Percentiles rank a stretch among this genome's conserved stretches.
These are phyloP conservation scores for Daboia siamensis DNA, from an alignment of 2,113 vertebrate species.

Conservation along the genomic window DNA sequence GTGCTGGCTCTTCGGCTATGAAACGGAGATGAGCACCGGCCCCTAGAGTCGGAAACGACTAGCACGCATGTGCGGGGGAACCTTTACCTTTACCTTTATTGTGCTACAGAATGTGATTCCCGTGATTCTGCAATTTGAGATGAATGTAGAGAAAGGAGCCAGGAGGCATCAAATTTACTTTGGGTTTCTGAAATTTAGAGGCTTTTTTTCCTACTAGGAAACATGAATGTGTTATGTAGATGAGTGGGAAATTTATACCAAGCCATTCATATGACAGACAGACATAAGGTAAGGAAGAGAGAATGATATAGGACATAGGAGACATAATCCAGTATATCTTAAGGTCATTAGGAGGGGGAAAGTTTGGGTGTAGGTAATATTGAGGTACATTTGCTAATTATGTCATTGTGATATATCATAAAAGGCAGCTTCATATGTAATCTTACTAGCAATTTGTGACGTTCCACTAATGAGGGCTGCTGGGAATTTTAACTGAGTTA, in stretches of 20 bases:
- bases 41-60: too few species aligned
- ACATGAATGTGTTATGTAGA: background rate
- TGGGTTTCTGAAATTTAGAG: background rate
- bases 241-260: background rate
- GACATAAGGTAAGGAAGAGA: background rate
- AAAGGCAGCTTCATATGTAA: background rate
- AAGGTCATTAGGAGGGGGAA: background rate
- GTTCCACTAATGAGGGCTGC: background rate
- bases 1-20: too few species aligned
- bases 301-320: background rate
- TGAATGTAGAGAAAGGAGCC: background rate
- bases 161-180: background rate
- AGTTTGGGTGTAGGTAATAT: background rate
- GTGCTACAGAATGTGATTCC: background rate
- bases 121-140: background rate
- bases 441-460: background rate
- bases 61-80: too few species aligned
- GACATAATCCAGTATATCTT: background rate
- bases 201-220: background rate
- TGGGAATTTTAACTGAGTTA: background rate
- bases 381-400: background rate
- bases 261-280: background rate
- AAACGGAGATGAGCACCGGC: too few species aligned
- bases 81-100: too few species aligned
- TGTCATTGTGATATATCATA: background rate